A percentile compares a stretch with the other conserved stretches of the same genome.
phyloP scores from a whole-genome alignment of 2,888 invertebrate species.

The Nymphalis c-album region DNA sequence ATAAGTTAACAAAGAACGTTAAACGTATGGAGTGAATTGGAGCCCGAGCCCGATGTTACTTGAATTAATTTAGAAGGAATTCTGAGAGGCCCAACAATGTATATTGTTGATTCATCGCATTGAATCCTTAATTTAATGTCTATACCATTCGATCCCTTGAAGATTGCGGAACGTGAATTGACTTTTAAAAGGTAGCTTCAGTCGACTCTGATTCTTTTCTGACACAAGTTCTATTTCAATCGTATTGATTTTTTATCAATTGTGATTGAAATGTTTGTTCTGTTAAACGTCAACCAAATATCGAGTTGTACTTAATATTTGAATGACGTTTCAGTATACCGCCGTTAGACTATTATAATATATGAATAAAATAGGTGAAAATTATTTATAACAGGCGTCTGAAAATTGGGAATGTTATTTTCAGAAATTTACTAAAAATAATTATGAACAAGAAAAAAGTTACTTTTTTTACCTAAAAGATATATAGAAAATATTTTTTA shows the following conservation, averaged over 20 bases:
- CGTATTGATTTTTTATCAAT: neutral
- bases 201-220: neutral
- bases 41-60: neutral
- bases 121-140: constrained; percentile 32
- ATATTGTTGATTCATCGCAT: constrained; percentile 33
- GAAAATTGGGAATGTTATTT: too few species aligned
- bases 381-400: too few species aligned
- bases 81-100: constrained; percentile 38
- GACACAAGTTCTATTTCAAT: neutral
- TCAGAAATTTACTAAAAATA: too few species aligned
- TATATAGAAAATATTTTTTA: neutral
- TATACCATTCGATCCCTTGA: constrained; percentile 24
- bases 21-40: neutral
- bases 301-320: too few species aligned
- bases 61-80: constrained; percentile 27
- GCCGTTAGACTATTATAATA: too few species aligned
- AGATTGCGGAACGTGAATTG: constrained; percentile 32
- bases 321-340: too few species aligned
- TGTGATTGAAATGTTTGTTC: neutral
- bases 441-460: too few species aligned
- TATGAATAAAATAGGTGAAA: too few species aligned
- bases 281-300: too few species aligned
- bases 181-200: constrained; percentile 15
- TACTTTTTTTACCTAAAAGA: neutral
- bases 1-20: neutral